These are phyloP conservation scores for Antechinus stuartii DNA, from an alignment of 2,113 vertebrate genomes.

Conservation along the genomic window DNA sequence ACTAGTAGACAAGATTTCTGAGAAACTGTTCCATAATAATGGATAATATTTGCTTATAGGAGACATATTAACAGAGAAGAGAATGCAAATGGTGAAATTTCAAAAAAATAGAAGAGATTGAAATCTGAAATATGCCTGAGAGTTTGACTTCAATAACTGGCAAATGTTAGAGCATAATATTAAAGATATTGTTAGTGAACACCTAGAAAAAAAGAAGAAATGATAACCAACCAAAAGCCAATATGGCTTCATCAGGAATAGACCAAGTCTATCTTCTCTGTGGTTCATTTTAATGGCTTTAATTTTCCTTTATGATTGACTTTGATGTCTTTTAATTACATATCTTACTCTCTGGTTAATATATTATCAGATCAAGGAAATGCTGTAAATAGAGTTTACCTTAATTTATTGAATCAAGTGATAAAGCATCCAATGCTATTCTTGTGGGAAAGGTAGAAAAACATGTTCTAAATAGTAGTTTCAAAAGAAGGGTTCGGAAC, in stretches of 20 bases:
- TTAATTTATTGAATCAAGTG: background rate
- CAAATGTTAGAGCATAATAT: background rate
- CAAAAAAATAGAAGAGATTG: background rate
- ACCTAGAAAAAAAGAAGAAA: background rate
- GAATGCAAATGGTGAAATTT: background rate
- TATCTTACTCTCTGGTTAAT: background rate
- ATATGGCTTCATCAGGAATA: background rate
- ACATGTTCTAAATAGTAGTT: background rate
- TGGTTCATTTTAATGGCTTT: background rate
- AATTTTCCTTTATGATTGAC: background rate
- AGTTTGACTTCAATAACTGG: background rate
- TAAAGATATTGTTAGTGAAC: background rate
- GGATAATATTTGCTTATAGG: background rate
- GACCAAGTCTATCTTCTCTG: background rate
- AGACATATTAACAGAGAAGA: background rate
- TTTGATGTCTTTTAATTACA: background rate
- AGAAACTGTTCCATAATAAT: background rate
- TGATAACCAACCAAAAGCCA: background rate
- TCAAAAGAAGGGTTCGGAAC: background rate
- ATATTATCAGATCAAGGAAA: background rate
- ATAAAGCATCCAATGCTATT: background rate
- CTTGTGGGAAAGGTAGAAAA: background rate
- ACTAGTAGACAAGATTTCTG: background rate
- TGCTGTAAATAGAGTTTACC: background rate
- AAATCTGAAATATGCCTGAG: background rate